Conservation (phyloP, 1,140 invertebrate species). For the Euglossa dilemma region DNA sequence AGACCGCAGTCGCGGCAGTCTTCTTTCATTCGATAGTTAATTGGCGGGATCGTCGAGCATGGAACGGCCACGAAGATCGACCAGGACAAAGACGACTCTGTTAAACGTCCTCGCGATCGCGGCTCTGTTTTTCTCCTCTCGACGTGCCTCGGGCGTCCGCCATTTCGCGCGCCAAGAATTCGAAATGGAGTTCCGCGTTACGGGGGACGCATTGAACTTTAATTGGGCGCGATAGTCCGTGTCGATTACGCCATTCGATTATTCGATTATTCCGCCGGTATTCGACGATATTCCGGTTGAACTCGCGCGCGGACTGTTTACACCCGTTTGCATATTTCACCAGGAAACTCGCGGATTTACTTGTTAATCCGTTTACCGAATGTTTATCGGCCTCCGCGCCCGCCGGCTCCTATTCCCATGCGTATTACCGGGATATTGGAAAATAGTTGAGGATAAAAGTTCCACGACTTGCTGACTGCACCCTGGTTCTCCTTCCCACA, state of each 20-base stretch:
- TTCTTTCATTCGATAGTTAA: constrained; percentile 19
- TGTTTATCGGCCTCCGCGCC: neutral
- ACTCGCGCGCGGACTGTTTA: constrained; percentile 11
- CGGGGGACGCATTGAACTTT: constrained; percentile 11
- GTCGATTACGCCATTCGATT: constrained; percentile 38
- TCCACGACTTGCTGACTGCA: neutral
- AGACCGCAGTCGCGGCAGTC: too few species aligned
- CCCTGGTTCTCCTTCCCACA: too few species aligned
- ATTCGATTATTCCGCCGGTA: constrained; percentile 30
- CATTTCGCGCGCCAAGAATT: neutral
- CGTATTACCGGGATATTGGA: neutral
- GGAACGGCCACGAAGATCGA: neutral
- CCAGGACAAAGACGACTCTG: constrained; percentile 15
- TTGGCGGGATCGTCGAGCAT: neutral
- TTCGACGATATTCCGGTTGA: neutral
- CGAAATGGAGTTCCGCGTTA: neutral
- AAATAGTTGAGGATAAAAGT: neutral
- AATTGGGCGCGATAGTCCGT: constrained; percentile 11
- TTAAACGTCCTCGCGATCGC: neutral
- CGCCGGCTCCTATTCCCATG: neutral
- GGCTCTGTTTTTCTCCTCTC: neutral
- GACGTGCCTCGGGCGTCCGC: neutral
- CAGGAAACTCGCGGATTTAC: constrained; percentile 11
- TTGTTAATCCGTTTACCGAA: constrained; percentile 36
- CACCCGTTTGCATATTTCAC: constrained; percentile 31